A percentile compares a stretch with the other conserved stretches of the same genome.
phyloP scores from a whole-genome alignment of 2,888 invertebrate genomes.

The Idaea straminata region DNA sequence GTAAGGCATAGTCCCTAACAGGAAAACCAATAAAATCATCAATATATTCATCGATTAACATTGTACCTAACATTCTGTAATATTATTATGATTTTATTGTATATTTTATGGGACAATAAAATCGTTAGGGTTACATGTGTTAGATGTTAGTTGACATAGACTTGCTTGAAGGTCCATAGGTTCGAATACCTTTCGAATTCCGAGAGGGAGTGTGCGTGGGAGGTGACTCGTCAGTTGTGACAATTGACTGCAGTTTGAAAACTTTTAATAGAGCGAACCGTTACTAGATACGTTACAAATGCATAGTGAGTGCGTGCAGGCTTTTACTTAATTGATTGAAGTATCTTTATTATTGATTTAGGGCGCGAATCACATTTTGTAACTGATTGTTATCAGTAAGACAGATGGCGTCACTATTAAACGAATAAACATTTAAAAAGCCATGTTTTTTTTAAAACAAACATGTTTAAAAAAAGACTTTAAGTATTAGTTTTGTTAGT shows the following conservation, averaged over 20 bases:
- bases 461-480: too few relatives aligned
- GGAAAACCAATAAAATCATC: conserved; percentile 27
- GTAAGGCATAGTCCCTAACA: conserved; percentile 21
- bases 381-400: too few relatives aligned
- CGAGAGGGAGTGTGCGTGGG: conserved; percentile 66
- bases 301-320: neutral
- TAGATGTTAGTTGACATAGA: conserved; percentile 23
- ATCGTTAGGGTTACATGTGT: conserved; percentile 22
- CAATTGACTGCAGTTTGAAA: conserved; percentile 18
- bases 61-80: conserved; percentile 17
- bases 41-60: conserved; percentile 26
- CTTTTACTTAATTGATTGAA: too few relatives aligned
- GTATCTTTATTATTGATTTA: too few relatives aligned
- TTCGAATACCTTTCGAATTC: conserved; percentile 75
- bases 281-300: neutral
- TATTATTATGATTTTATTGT: conserved; percentile 29
- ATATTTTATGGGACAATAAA: conserved; percentile 30
- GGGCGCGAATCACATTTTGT: too few relatives aligned
- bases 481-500: too few relatives aligned
- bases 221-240: conserved; percentile 45
- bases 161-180: conserved; percentile 17
- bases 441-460: too few relatives aligned
- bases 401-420: too few relatives aligned
- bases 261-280: neutral
- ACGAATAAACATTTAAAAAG: too few relatives aligned